Base-by-base conservation (phyloP, 2,113 vertebrate genomes). In the Anoplopoma fimbria region DNA sequence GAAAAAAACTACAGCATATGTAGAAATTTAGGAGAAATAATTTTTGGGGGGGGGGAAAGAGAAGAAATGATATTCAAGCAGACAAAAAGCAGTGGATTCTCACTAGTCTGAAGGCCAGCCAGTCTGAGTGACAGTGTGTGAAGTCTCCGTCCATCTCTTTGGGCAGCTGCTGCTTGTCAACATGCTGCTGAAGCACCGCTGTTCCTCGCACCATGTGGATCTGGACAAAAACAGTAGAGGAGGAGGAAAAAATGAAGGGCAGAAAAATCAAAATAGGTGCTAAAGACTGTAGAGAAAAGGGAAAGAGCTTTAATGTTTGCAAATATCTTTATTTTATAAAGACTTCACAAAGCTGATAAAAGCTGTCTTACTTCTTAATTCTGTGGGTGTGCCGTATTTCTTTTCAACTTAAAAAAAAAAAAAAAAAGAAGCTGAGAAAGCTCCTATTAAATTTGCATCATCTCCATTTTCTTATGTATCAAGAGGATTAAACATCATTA, bases 91-190 rank as follows among this genome's bases (percentile, higher is more conserved):
- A 38, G 15, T 15, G 10, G 33, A 6, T 9, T 6, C 87, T 91
- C 86, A 97, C 97, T 90, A 95, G 93, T 86, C 96, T 95, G 82
- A 95, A 95, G 45, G 93, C 86, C 81, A 96, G 94, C 96, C 97
- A 97, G 84, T 96, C 95, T 2, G 83, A 51, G 64, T 96, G 96
- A 6, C 91, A 94, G 87, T 95, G 93, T 60, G 83, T 79, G 69
- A 94, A 95, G 81, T 96, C 95, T 83, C 96, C 97, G 15, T 94
- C 96, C 87, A 97, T 79, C 57, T 94, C 89, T 29, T 71, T 89
- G 13, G 88, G 96, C 13, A 97, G 91, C 84, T 97, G 96, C 60
- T 97, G 96, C 62, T 82, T 93, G 88, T 96, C 96, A 33, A 95
- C 89, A 57, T 95, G 95, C 73, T 95, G 95, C 90, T 95, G 94